Base-by-base conservation (phyloP, 1,140 invertebrate genomes). In the Antheraea mylitta region DNA sequence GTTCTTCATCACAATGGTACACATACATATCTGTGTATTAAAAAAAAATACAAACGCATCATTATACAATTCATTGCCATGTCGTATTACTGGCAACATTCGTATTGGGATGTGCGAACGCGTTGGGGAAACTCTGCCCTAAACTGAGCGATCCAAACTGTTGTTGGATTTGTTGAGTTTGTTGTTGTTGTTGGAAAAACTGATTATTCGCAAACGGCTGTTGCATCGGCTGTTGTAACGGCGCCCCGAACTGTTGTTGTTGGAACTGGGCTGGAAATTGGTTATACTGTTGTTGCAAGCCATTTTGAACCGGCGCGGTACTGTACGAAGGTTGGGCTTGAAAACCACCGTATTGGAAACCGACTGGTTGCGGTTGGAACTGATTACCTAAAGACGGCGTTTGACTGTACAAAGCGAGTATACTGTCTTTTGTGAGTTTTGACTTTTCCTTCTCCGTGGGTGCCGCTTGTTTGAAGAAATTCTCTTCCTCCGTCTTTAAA, bases 381-480 rank as follows among this genome's bases (percentile, higher is more conserved):
- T 90, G 86, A 77, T 78, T 88, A 19, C 68, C 81, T 89, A 89
- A 73, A 73, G 80, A 72, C 7, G 94, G 94, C 11, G 93, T 93
- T 78, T 94, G 96, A 73, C 95, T 96, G 88, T 98, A 99, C 38
- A 99, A 87, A 7, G 98, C 97, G 84, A 99, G 92, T 90, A 99
- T 99, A 84, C 97, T 98, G 81, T 98, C 97, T 91, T 98, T 99
- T 30, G 97, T 98, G 88, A 98, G 93, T 92, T 98, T 97, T 69
- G 95, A 95, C 73, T 96, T 96, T 77, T 96, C 95, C 74, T 95
- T 95, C 77, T 95, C 93, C 42, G 94, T 95, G 0, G 96, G 95
- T 3, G 94, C 93, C n/a, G 96, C 94, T 87, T 98, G 97, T 91
- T 97, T 97, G 82, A 98, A 98, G 92, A 98, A 98, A 88, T 96